Conservation (phyloP, 2,797 vertebrate species). For the Lepilemur septentrionalis region DNA sequence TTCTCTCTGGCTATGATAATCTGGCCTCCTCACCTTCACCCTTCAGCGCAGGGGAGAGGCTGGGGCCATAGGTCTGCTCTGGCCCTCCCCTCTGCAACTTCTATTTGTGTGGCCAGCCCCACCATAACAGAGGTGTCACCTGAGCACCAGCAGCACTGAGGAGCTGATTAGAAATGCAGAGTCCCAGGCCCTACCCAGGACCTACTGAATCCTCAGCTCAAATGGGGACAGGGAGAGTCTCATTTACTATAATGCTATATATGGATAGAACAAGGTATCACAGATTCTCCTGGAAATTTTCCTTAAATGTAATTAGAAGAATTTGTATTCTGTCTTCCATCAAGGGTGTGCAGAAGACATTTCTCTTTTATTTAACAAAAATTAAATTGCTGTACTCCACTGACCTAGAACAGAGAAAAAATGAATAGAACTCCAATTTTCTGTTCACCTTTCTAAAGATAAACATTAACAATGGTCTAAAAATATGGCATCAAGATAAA, state of each 20-base stretch:
- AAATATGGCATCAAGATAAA: neutral
- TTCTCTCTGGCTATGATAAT: neutral
- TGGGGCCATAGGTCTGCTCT: neutral
- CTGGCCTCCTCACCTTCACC: too few species aligned
- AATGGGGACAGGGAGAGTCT: neutral
- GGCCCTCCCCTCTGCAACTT: accelerated
- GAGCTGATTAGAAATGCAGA: neutral
- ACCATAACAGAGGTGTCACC: too few species aligned
- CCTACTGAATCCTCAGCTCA: neutral
- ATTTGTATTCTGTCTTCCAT: neutral
- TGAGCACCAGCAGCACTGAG: neutral
- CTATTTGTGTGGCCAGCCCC: neutral
- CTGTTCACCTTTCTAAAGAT: neutral
- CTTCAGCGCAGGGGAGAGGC: neutral
- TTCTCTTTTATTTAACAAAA: neutral
- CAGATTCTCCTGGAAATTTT: neutral
- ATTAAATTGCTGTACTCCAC: neutral
- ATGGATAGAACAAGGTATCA: too few species aligned
- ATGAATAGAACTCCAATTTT: neutral
- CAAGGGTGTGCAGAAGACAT: neutral
- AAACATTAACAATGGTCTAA: neutral
- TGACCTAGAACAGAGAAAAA: neutral
- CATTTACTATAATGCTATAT: neutral
- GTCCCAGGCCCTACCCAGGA: neutral
- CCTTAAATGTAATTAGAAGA: neutral